Evolutionary conservation across 2,888 invertebrate species (phyloP), one percentile per base, ranked within the genome.

Genomic region (Lasiommata megera): DNA sequence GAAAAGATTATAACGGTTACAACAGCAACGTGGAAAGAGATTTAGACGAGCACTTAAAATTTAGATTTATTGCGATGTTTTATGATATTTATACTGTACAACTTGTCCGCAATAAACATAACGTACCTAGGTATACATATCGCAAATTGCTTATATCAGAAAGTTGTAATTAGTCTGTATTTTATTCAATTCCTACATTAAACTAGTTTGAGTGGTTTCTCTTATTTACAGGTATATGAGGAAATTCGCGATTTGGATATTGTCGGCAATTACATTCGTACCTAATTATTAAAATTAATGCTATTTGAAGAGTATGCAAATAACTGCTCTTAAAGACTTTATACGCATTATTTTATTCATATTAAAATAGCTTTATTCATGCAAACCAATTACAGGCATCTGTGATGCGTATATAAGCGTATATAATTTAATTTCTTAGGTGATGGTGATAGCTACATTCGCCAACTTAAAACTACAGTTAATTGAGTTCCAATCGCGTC

Each of bases 161-260:
- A 60, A 57, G 50, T 60, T 38, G 46, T n/a, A 43, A 50, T 52
- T 52, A 52, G 12, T 34, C 41, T 41, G 38, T 38, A 52, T 52
- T 31, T 52, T 52, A 54, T 58, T 36, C 53, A 5, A 18, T 53
- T 43, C 29, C 43, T 18, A 31, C 37, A 36, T 48, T 56, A 28
- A 46, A 54, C 44, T 50, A 16, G 56, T 50, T 40, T 31, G 43
- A 17, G 6, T 44, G 40, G 23, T 60, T 60, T 57, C 54, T 54
- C 60, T 57, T 54, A 50, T 38, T 54, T 54, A 54, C 31, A 17
- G 8, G 31, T 34, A 37, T 41, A 41, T 52, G 41, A 52, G 52
- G 41, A 52, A 41, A 41, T 52, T 12, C 6, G 29, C n/a, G 14
- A 52, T 52, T 52, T 31, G 31, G 11, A 52, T 52, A 52, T 41